phyloP scores from a whole-genome alignment of 2,113 vertebrate species.

The Athene noctua region DNA sequence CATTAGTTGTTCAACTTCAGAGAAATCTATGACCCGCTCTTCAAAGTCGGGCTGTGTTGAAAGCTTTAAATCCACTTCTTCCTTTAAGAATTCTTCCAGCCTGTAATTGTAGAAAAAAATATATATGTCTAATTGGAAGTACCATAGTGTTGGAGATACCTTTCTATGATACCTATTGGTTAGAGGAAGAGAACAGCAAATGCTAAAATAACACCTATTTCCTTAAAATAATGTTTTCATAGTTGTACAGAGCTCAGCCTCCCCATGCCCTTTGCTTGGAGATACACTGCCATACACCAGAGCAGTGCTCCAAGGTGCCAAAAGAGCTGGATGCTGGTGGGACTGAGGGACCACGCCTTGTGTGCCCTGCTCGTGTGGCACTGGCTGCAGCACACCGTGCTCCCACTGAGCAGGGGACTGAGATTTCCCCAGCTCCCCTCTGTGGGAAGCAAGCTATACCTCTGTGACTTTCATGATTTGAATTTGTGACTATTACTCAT shows the following conservation, averaged over 20 bases:
- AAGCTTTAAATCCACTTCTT: constrained; percentile 79
- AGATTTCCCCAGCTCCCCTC: not conserved
- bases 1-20: constrained; percentile 89
- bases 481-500: not conserved
- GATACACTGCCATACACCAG: fast-evolving
- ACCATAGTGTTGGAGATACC: not conserved
- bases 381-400: fast-evolving
- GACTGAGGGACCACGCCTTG: not conserved
- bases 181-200: not conserved
- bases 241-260: not conserved
- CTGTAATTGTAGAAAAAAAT: constrained; percentile 60
- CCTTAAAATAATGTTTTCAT: not conserved
- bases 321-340: not conserved
- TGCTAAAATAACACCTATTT: not conserved
- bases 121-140: not conserved
- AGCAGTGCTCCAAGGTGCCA: not conserved
- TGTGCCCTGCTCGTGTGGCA: fast-evolving
- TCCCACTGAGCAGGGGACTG: not conserved
- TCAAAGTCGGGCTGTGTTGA: constrained; percentile 78
- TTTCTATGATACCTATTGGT: not conserved
- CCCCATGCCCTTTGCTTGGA: not conserved
- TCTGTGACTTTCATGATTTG: not conserved
- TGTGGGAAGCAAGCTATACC: not conserved
- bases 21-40: constrained; percentile 79
- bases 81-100: constrained; percentile 82